Evolutionary conservation across 2,888 invertebrate genomes (phyloP).

Genomic region (Crioceris asparagi): DNA sequence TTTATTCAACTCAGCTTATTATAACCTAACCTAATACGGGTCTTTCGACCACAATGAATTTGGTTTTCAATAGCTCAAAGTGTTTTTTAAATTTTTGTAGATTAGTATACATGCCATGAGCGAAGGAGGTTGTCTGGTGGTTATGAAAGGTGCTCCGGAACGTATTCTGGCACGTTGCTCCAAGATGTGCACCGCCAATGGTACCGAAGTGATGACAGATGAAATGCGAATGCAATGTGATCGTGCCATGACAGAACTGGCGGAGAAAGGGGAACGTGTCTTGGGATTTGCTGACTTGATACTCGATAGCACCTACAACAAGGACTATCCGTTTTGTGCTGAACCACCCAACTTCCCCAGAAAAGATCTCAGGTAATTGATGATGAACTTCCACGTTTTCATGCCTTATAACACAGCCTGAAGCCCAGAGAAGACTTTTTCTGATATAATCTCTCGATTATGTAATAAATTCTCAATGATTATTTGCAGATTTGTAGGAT

Average conservation of each 20-base stretch:
- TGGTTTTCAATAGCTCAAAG: slow-evolving; percentile 1
- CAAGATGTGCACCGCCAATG: slow-evolving; percentile 47
- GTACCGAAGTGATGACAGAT: slow-evolving; percentile 43
- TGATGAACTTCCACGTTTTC: too few species aligned
- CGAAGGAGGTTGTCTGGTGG: slow-evolving; percentile 45
- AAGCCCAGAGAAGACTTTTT: too few species aligned
- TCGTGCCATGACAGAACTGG: slow-evolving; percentile 65
- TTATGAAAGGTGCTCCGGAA: slow-evolving; percentile 71
- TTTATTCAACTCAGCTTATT: background rate
- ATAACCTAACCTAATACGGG: background rate
- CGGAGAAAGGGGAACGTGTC: slow-evolving; percentile 61
- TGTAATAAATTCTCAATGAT: too few species aligned
- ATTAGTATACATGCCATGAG: slow-evolving; percentile 53
- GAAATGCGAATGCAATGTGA: slow-evolving; percentile 49
- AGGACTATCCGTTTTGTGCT: slow-evolving; percentile 48
- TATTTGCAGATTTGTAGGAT: slow-evolving; percentile 55
- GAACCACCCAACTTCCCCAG: slow-evolving; percentile 60
- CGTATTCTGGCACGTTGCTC: slow-evolving; percentile 57
- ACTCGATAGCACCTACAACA: slow-evolving; percentile 43
- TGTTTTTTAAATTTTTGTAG: slow-evolving; percentile 18
- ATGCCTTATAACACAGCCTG: too few species aligned
- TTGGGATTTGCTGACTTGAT: slow-evolving; percentile 70
- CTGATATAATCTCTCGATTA: too few species aligned
- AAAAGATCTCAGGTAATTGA: slow-evolving; percentile 45
- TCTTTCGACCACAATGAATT: too few species aligned